phyloP scores from a whole-genome alignment of 2,113 vertebrate species.

The Cyanoramphus novaezelandiae region DNA sequence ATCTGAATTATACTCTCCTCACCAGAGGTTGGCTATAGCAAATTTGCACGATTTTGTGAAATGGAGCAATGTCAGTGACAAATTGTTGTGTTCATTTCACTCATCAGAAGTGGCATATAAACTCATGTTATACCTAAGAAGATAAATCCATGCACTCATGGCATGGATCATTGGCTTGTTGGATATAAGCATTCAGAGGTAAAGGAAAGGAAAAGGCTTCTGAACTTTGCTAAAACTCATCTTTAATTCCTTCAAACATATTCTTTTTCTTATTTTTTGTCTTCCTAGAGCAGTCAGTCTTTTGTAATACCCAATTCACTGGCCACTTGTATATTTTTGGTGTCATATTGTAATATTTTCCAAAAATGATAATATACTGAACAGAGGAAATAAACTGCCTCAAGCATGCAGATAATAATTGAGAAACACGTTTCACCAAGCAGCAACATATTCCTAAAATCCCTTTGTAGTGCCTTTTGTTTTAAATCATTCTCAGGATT shows the following conservation, averaged over 20 bases:
- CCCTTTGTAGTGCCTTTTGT: neutral
- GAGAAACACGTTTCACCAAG: neutral
- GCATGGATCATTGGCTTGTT: neutral
- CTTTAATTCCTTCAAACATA: neutral
- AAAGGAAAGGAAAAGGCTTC: neutral
- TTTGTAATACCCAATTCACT: neutral
- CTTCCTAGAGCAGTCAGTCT: neutral
- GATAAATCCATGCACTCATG: neutral
- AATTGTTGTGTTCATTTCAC: neutral
- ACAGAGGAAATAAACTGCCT: neutral
- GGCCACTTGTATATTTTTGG: neutral
- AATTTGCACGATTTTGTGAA: neutral
- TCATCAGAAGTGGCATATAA: neutral
- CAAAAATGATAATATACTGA: neutral
- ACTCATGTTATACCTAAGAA: neutral
- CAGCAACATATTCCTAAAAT: neutral
- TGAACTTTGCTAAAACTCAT: neutral
- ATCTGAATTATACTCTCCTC: neutral
- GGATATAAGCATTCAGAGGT: neutral
- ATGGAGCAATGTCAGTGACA: neutral
- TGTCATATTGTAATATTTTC: neutral
- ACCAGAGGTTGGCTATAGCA: accelerated
- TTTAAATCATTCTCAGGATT: neutral
- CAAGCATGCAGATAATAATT: neutral
- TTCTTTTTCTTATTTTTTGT: neutral